A percentile compares a stretch with the other conserved stretches of the same genome.
These are phyloP conservation scores for Ammospiza nelsoni DNA, from an alignment of 2,113 vertebrate genomes.

Conservation along the genomic window DNA sequence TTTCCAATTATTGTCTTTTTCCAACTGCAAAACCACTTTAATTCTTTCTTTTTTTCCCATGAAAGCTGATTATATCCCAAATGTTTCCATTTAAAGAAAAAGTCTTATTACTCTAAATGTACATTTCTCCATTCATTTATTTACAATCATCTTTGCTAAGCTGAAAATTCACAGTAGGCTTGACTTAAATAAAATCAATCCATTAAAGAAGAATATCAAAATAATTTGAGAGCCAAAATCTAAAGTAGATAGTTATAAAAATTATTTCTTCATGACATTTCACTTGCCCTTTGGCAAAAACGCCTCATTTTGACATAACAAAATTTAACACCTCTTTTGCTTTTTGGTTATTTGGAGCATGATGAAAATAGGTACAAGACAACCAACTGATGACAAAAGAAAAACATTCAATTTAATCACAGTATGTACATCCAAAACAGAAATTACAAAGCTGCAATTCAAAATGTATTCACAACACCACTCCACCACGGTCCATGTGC, in stretches of 20 bases:
- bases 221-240: constrained; percentile 1
- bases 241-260: neutral
- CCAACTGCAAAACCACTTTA: neutral
- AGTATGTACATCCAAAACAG: constrained; percentile 39
- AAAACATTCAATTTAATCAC: constrained; percentile 50
- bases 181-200: neutral
- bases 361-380: neutral
- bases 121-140: neutral
- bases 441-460: constrained; percentile 22
- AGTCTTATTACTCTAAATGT: neutral
- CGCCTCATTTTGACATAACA: neutral
- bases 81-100: neutral
- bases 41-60: neutral
- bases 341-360: neutral
- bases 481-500: neutral
- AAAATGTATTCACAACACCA: neutral
- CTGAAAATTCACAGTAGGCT: neutral
- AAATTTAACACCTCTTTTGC: neutral
- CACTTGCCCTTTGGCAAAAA: neutral
- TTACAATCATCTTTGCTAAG: neutral
- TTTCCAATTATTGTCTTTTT: neutral
- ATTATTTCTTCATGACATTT: neutral
- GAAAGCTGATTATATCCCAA: neutral
- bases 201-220: neutral
- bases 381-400: neutral